Percentiles rank a stretch among this genome's conserved stretches.
These are phyloP conservation scores for Mesocentrotus franciscanus DNA, from an alignment of 53 echinoderm and acorn worm species.

Conservation along the genomic window DNA sequence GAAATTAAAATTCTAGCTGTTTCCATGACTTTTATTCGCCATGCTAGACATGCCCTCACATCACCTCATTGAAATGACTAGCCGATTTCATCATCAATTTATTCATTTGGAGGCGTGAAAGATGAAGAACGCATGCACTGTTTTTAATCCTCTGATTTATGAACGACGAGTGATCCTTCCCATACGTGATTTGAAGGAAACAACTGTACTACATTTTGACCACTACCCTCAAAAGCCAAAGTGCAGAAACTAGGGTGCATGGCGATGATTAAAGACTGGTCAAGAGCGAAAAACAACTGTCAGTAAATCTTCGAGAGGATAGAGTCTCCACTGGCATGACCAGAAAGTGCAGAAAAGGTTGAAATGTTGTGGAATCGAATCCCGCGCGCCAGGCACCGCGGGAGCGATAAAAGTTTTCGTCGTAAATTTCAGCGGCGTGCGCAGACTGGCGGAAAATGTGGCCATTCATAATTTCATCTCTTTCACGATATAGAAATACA, in stretches of 20 bases:
- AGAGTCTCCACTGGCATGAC: background rate
- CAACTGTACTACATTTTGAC: slow-evolving; percentile 26
- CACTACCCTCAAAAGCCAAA: background rate
- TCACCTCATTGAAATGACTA: background rate
- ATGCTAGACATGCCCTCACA: background rate
- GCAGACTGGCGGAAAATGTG: background rate
- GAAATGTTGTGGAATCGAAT: background rate
- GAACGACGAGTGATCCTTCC: background rate
- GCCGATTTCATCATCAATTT: background rate
- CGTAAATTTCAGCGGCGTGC: slow-evolving; percentile 5
- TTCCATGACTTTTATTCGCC: background rate
- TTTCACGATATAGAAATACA: background rate
- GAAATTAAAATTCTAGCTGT: background rate
- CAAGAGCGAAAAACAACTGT: background rate
- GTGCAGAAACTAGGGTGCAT: background rate
- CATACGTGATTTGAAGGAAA: slow-evolving; percentile 6
- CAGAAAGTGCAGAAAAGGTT: slow-evolving; percentile 32
- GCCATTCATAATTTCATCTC: slow-evolving; percentile 10
- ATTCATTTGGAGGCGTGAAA: background rate
- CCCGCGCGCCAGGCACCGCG: background rate
- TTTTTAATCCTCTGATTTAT: slow-evolving; percentile 5
- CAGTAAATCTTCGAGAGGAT: background rate
- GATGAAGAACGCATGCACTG: background rate
- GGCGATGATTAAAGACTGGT: background rate
- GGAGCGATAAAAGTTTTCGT: slow-evolving; percentile 28